Percentiles rank a stretch among this genome's conserved stretches.
phyloP scores from a whole-genome alignment of 2,888 invertebrate genomes.

The Xanthorhoe designata region DNA sequence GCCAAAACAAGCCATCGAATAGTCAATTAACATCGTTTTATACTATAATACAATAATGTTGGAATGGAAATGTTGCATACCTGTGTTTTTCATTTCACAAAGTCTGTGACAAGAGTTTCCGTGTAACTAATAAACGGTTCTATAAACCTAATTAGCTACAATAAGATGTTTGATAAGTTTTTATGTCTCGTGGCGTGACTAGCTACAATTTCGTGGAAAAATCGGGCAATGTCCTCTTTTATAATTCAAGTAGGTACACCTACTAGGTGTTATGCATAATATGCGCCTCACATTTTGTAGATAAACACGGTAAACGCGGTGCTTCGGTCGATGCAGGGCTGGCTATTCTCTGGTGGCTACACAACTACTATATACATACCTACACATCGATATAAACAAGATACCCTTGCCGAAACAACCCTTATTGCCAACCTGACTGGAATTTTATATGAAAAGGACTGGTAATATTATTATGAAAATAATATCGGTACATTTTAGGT shows the following conservation, averaged over 20 bases:
- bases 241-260: constrained; percentile 24
- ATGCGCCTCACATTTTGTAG: constrained; percentile 40
- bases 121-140: constrained; percentile 69
- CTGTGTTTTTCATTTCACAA: constrained; percentile 51
- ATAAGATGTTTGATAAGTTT: constrained; percentile 74
- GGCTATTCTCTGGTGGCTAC: constrained; percentile 20
- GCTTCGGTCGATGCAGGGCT: constrained; percentile 19
- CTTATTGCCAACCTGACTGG: constrained; percentile 33
- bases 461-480: constrained; percentile 9
- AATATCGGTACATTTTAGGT: constrained; percentile 1
- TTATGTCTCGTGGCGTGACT: constrained; percentile 74
- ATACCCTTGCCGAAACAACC: constrained; percentile 26
- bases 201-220: constrained; percentile 60
- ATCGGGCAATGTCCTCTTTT: constrained; percentile 54
- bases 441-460: constrained; percentile 20
- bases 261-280: constrained; percentile 34
- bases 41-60: constrained; percentile 17
- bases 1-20: constrained; percentile 42
- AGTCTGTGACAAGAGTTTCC: constrained; percentile 53
- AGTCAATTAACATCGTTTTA: constrained; percentile 37
- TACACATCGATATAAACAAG: constrained; percentile 21
- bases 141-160: constrained; percentile 69
- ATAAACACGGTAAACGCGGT: constrained; percentile 37
- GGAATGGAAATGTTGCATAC: constrained; percentile 20
- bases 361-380: constrained; percentile 5